Conservation (phyloP, 2,888 invertebrate genomes). For the Apodemia zela region DNA sequence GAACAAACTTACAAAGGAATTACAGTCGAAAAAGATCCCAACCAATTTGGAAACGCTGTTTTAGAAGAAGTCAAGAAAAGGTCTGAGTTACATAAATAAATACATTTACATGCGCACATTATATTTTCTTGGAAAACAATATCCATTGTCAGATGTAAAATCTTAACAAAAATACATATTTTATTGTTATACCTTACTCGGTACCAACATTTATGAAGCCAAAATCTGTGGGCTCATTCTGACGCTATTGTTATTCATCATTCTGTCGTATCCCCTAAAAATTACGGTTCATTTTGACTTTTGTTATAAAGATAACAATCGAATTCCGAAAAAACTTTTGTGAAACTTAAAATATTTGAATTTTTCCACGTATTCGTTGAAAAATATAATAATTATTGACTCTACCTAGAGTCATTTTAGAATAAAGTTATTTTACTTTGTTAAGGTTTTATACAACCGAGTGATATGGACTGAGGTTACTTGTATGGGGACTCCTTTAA, state of each 20-base stretch:
- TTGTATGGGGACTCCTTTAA: too few species aligned
- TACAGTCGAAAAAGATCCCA: too few species aligned
- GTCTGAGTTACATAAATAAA: too few species aligned
- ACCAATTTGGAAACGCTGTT: too few species aligned
- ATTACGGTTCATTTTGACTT: neutral
- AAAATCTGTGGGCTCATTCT: constrained; percentile 2
- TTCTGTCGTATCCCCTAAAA: neutral
- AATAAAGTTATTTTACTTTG: too few species aligned
- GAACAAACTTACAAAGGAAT: too few species aligned
- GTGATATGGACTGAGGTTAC: too few species aligned
- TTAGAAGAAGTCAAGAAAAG: too few species aligned
- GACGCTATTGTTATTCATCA: neutral
- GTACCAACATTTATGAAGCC: constrained; percentile 8
- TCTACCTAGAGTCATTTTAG: neutral
- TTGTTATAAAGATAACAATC: neutral
- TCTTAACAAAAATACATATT: constrained; percentile 9
- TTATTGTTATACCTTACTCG: constrained; percentile 3
- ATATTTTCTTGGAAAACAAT: constrained; percentile 7
- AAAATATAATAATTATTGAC: neutral
- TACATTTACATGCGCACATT: neutral
- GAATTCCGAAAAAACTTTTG: neutral
- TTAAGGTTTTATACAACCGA: too few species aligned
- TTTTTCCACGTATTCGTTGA: neutral
- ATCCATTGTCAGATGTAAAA: neutral
- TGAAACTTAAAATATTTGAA: neutral